Base-by-base conservation (phyloP, 2,888 invertebrate genomes). In the Teinopalpus imperialis region DNA sequence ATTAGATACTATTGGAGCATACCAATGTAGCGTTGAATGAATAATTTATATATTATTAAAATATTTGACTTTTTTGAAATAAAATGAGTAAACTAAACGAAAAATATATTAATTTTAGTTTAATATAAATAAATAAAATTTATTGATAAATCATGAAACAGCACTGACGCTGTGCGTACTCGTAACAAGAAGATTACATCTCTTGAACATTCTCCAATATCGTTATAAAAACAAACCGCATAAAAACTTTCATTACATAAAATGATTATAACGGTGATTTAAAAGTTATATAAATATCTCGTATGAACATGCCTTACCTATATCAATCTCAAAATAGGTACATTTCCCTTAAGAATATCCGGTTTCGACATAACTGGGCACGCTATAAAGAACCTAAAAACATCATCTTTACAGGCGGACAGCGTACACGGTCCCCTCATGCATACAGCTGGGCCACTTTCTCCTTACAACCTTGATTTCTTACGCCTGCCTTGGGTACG, bases 381-480 rank as follows among this genome's bases (percentile, higher is more conserved):
- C 12, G 60, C 61, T 63, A 56, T 59, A 63, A 61, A 63, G 56
- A 66, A 57, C 57, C 57, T 57, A 61, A 44, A 18, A 37, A 12
- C 18, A 13, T 30, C 39, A 32, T 39, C 39, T 37, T 37, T 37
- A 44, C 31, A 36, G 21, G 14, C 13, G 6, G 12, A 20, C 32
- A 26, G 21, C 20, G 37, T 10, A 27, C 27, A 16, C 12, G 63
- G 54, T 59, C 61, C 67, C 51, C 53, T 54, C 57, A 49, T 56
- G 53, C 56, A 56, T 49, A 53, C 56, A 66, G 69, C 74, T 79
- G 69, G 81, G 83, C 72, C 82, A 87, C 86, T 87, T 86, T 86
- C 86, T 82, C 85, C 65, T 59, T 53, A 67, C 82, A 81, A 79
- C 86, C 86, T 86, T 86, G 86, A 86, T 87, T 85, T 83, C 81